Evolutionary conservation across 1,140 invertebrate species (phyloP).

Genomic region (Neotoxoptera formosana): DNA sequence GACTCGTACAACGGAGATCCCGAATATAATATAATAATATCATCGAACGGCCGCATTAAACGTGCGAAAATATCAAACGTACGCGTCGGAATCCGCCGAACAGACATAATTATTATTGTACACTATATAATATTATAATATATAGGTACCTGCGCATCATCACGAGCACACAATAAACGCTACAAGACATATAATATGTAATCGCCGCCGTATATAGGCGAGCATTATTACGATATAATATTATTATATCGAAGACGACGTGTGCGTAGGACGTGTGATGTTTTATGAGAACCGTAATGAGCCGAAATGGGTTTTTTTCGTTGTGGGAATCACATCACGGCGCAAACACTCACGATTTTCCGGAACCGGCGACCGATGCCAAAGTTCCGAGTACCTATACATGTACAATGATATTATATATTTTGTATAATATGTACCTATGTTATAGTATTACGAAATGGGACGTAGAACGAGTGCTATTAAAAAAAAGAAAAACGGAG

Average conservation of each 20-base stretch:
- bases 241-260: background rate
- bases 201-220: background rate
- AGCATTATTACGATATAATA: background rate
- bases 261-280: background rate
- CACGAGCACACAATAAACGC: background rate
- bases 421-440: background rate
- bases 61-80: conserved; percentile 44
- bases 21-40: background rate
- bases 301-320: conserved; percentile 12
- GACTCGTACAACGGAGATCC: background rate
- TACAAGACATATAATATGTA: background rate
- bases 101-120: background rate
- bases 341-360: background rate
- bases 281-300: conserved; percentile 41
- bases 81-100: conserved; percentile 32
- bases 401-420: too few species aligned
- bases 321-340: conserved; percentile 28
- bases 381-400: background rate
- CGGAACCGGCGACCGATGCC: background rate
- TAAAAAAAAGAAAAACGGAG: background rate
- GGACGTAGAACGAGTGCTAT: background rate
- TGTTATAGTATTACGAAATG: background rate
- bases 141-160: too few species aligned
- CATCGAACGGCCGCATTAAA: background rate
- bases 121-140: too few species aligned